phyloP scores from a whole-genome alignment of 2,113 vertebrate species.

The Callithrix jacchus region DNA sequence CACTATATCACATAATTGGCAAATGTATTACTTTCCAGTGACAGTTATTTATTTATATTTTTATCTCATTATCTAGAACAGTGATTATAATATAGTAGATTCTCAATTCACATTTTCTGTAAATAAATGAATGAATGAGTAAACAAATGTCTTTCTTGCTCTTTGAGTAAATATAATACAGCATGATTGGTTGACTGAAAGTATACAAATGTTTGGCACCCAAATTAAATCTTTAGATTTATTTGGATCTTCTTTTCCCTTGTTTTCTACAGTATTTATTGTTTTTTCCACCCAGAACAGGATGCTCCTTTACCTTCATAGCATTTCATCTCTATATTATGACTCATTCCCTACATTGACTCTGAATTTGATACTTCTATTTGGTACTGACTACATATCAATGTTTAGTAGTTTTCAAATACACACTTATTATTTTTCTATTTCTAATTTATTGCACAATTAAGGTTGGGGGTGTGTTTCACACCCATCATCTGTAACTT shows the following conservation, averaged over 20 bases:
- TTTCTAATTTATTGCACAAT: background rate
- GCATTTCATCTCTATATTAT: background rate
- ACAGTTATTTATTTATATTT: background rate
- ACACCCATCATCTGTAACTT: background rate
- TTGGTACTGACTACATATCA: background rate
- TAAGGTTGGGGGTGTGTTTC: background rate
- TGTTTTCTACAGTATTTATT: background rate
- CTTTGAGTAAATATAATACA: slow-evolving; percentile 9
- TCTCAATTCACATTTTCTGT: slow-evolving; percentile 8
- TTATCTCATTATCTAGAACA: background rate
- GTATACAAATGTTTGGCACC: background rate
- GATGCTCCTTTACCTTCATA: background rate
- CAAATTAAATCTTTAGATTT: background rate
- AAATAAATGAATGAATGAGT: background rate
- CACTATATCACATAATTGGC: background rate
- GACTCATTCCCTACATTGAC: background rate
- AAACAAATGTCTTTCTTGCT: background rate
- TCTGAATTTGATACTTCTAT: background rate
- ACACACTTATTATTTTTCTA: background rate
- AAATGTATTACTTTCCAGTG: background rate
- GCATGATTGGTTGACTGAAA: background rate
- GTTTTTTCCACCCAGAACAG: background rate
- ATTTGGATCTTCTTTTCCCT: background rate
- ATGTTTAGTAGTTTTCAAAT: background rate
- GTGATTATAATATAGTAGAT: background rate